Conservation (phyloP, 2,888 invertebrate species). For the Pheosia gnoma region DNA sequence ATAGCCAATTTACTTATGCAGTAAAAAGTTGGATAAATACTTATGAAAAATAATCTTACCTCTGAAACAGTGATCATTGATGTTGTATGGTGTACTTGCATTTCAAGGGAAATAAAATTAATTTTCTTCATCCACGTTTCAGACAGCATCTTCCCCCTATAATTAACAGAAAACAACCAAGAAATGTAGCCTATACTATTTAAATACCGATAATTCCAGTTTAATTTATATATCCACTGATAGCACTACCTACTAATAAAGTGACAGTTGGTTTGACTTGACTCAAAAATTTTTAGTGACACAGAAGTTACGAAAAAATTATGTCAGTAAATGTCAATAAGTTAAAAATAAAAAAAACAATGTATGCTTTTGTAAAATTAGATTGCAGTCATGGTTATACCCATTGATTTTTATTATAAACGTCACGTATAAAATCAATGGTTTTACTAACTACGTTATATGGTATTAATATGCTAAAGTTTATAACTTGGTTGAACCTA, state of each 20-base stretch:
- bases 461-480: too few species aligned
- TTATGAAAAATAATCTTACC: slow-evolving; percentile 34
- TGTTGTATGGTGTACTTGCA: slow-evolving; percentile 22
- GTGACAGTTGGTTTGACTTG: slow-evolving; percentile 52
- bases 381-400: too few species aligned
- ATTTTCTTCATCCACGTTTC: slow-evolving; percentile 24
- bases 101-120: slow-evolving; percentile 18
- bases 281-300: slow-evolving; percentile 20
- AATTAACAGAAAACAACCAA: slow-evolving; percentile 24
- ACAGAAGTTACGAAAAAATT: slow-evolving; percentile 51
- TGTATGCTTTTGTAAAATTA: too few species aligned
- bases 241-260: slow-evolving; percentile 37
- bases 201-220: slow-evolving; percentile 21
- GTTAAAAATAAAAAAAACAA: slow-evolving; percentile 32
- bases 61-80: slow-evolving; percentile 25
- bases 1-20: background rate
- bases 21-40: background rate
- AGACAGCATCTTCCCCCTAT: slow-evolving; percentile 28
- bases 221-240: slow-evolving; percentile 17
- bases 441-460: too few species aligned
- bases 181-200: slow-evolving; percentile 25
- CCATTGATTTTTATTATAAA: too few species aligned
- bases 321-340: slow-evolving; percentile 52
- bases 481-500: too few species aligned
- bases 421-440: too few species aligned